Evolutionary conservation across 2,888 invertebrate species (phyloP).

Genomic region (Synanthedon andrenaeformis): DNA sequence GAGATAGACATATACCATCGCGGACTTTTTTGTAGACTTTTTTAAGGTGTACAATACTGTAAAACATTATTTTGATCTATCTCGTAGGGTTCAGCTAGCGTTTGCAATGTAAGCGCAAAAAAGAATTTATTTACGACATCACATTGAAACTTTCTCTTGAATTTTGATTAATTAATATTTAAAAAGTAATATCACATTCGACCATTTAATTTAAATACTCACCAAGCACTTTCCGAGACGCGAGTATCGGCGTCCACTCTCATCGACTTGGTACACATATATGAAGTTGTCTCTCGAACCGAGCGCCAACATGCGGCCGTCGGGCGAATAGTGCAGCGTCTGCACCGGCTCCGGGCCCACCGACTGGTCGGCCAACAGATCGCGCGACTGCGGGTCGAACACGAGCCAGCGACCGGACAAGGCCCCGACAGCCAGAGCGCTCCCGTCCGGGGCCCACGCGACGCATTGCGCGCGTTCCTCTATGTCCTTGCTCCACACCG

Average conservation of each 20-base stretch:
- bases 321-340: constrained; percentile 82
- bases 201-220: constrained; percentile 31
- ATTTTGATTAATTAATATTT: too few relatives aligned
- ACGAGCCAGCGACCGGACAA: constrained; percentile 85
- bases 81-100: too few relatives aligned
- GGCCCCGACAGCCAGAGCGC: constrained; percentile 82
- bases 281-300: constrained; percentile 92
- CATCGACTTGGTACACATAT: constrained; percentile 88
- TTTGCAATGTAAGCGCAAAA: too few relatives aligned
- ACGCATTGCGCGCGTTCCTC: constrained; percentile 87
- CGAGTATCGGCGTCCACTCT: constrained; percentile 80
- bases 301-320: constrained; percentile 83
- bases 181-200: too few relatives aligned
- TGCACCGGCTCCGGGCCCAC: constrained; percentile 78
- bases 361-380: constrained; percentile 75
- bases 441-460: constrained; percentile 83
- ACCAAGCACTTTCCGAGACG: constrained; percentile 88
- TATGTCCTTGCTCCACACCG: constrained; percentile 92
- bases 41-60: too few relatives aligned
- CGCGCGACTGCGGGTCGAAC: constrained; percentile 82
- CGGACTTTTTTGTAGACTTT: too few relatives aligned
- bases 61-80: too few relatives aligned
- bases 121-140: too few relatives aligned
- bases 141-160: too few relatives aligned
- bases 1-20: too few relatives aligned